Evolutionary conservation across 2,888 invertebrate species (phyloP), one percentile per base, ranked within the genome.

Genomic region (Meandrusa payeni): DNA sequence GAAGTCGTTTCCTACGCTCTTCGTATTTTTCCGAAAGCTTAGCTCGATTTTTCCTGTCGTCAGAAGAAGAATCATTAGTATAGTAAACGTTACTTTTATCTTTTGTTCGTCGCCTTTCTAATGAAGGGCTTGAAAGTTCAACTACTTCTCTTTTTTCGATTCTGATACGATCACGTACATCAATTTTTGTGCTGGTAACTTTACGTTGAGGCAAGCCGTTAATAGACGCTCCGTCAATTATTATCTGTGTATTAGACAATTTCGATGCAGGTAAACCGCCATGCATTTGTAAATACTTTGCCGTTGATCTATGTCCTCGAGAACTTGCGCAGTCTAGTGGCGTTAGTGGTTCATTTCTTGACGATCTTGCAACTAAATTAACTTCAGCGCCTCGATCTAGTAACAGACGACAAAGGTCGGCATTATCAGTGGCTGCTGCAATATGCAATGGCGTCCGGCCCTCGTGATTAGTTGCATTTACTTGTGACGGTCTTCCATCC

Each of bases 391-490:
- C 95, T 36, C 93, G 90, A 64, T 97, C 97, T 42, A 97, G 72
- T 7, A 97, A 83, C 48, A 95, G 89, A 77, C 93, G 96, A 75
- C 97, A 97, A 82, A 98, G 93, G 74, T 97, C 97, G 2, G 97
- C 92, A 70, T 97, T 95, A 61, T 98, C 98, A 59, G 96, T 95
- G 31, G 96, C 91, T 4, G 98, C 97, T 0, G 98, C 97, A 48
- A 99, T 93, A 76, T 99, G 99, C 27, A 99, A 82, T 10, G 97
- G 93, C 11, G 97, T 96, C 47, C 97, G 91, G 0, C 98, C 98
- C 67, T 97, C 97, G 59, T 95, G 95, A 69, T 98, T 98, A 2
- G 95, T 93, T 31, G 93, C 95, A 76, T 92, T 97, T 33, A 96
- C 93, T 61, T 92, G 94, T 58, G 95, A 94, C 1, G 96, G 94